Percentiles rank a stretch among this genome's conserved stretches.
phyloP scores from a whole-genome alignment of 2,113 vertebrate genomes.

The Scalopus aquaticus region DNA sequence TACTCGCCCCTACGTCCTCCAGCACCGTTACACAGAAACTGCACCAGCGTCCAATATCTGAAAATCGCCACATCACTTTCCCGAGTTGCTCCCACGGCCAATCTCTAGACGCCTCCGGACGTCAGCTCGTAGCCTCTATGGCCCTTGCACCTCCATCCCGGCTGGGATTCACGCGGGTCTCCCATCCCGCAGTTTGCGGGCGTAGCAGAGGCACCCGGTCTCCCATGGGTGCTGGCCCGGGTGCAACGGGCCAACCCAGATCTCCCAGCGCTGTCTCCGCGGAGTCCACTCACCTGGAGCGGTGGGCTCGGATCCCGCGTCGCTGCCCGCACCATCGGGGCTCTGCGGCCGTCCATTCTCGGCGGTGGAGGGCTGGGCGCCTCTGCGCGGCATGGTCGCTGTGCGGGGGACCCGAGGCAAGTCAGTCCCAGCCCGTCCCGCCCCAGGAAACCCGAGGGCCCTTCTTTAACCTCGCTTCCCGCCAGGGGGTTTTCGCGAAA shows the following conservation, averaged over 20 bases:
- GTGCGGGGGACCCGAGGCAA: not conserved
- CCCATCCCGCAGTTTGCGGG: too few relatives aligned
- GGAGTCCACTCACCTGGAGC: slow-evolving; percentile 46
- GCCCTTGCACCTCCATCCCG: not conserved
- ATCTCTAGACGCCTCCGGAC: rapidly evolving
- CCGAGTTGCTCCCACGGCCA: not conserved
- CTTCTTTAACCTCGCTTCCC: not conserved
- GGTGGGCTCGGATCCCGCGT: slow-evolving; percentile 14
- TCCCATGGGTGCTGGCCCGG: not conserved
- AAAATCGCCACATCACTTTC: not conserved
- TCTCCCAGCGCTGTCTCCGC: not conserved
- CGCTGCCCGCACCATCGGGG: slow-evolving; percentile 22
- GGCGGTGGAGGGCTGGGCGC: slow-evolving; percentile 59
- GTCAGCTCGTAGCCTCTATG: not conserved
- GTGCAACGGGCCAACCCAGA: not conserved
- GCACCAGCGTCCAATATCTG: not conserved
- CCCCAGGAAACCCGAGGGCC: not conserved
- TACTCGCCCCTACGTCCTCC: not conserved
- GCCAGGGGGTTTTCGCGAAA: not conserved
- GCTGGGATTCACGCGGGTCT: too few relatives aligned
- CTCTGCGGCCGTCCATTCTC: slow-evolving; percentile 29
- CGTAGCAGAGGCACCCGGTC: not conserved
- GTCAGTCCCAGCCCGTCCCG: not conserved
- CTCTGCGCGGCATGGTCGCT: slow-evolving; percentile 72
- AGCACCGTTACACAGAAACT: not conserved